Evolutionary conservation across 2,113 vertebrate species (phyloP).

Genomic region (Ibidorhyncha struthersii): DNA sequence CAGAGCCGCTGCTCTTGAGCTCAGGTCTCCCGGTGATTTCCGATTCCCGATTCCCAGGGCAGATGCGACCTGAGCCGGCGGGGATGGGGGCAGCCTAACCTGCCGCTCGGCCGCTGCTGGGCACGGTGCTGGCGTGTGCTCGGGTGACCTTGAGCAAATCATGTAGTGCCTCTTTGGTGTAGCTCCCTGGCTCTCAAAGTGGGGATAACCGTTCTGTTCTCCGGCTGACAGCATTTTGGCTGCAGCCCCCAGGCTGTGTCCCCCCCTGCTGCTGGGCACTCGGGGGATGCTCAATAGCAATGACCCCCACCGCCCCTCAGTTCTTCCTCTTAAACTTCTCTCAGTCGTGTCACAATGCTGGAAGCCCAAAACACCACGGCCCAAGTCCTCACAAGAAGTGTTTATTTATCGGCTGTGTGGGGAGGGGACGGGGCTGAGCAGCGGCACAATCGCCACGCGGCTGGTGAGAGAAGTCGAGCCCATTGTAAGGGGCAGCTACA

Average conservation of each 20-base stretch:
- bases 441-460: fast-evolving
- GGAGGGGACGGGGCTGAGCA: not conserved
- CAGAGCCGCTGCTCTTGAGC: not conserved
- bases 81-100: not conserved
- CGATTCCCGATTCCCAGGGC: too few species aligned
- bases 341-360: not conserved
- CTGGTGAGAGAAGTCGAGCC: not conserved
- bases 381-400: not conserved
- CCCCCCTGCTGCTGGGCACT: not conserved
- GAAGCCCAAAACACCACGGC: not conserved
- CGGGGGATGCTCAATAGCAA: not conserved
- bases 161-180: not conserved
- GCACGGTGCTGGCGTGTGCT: not conserved
- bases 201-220: fast-evolving
- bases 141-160: not conserved
- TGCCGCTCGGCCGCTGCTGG: too few species aligned
- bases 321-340: not conserved
- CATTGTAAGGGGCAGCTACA: not conserved
- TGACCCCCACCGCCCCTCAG: too few species aligned
- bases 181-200: not conserved
- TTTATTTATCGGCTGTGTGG: too few species aligned
- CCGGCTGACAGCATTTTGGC: not conserved
- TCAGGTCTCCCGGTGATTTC: too few species aligned
- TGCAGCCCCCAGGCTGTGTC: fast-evolving
- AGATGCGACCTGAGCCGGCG: not conserved